A percentile compares a stretch with the other conserved stretches of the same genome.
These are phyloP conservation scores for Labia minor DNA, from an alignment of 2,888 invertebrate genomes.

Conservation along the genomic window DNA sequence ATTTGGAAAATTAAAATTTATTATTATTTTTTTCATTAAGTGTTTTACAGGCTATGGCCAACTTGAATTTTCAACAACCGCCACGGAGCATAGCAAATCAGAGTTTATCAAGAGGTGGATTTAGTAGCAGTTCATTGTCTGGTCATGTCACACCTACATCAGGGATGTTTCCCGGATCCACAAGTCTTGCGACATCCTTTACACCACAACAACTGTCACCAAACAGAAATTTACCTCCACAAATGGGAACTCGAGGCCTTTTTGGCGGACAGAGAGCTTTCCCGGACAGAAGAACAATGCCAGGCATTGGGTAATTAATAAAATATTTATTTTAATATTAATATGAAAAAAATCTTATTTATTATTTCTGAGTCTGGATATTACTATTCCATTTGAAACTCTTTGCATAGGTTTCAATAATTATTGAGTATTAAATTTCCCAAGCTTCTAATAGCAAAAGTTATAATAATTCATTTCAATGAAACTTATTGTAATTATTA, in stretches of 20 bases:
- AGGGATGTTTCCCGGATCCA: slow-evolving; percentile 47
- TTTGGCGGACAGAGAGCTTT: slow-evolving; percentile 74
- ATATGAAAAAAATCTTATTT: too few relatives aligned
- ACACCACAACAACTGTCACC: slow-evolving; percentile 35
- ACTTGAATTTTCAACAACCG: slow-evolving; percentile 81
- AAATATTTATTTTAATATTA: too few relatives aligned
- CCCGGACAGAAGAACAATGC: slow-evolving; percentile 60
- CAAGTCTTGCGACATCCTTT: slow-evolving; percentile 33
- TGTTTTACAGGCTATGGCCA: slow-evolving; percentile 67
- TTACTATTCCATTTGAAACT: not conserved
- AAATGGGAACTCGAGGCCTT: slow-evolving; percentile 50
- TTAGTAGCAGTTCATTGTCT: slow-evolving; percentile 54
- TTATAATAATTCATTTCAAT: too few relatives aligned
- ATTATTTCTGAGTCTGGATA: too few relatives aligned
- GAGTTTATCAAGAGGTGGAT: slow-evolving; percentile 52
- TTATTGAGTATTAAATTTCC: too few relatives aligned
- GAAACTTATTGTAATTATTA: too few relatives aligned
- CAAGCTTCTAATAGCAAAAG: too few relatives aligned
- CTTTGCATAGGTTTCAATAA: slow-evolving; percentile 9
- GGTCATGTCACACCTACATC: slow-evolving; percentile 67
- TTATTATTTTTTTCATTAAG: slow-evolving; percentile 19
- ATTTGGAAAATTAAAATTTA: not conserved
- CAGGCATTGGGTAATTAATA: slow-evolving; percentile 37
- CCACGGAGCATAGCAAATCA: slow-evolving; percentile 77
- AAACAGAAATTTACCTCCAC: slow-evolving; percentile 38